phyloP scores from a whole-genome alignment of 2,113 vertebrate genomes.

The Elaphurus davidianus region DNA sequence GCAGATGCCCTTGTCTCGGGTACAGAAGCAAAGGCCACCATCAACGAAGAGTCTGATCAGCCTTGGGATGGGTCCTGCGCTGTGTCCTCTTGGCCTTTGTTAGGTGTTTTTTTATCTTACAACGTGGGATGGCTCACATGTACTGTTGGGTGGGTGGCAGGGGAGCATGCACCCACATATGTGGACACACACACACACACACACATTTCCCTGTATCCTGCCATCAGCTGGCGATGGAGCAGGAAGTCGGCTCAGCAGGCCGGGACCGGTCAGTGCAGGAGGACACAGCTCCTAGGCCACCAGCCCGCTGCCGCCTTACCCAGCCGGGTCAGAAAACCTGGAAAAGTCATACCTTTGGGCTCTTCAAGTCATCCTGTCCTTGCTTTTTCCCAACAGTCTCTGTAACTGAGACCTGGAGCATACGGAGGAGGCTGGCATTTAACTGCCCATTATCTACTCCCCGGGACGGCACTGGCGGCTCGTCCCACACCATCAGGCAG shows the following conservation, averaged over 20 bases:
- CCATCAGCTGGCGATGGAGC: not conserved
- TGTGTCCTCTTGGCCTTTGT: not conserved
- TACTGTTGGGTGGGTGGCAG: not conserved
- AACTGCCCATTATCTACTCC: not conserved
- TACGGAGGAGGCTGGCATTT: not conserved
- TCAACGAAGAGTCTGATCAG: not conserved
- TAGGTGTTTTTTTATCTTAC: not conserved
- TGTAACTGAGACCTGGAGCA: not conserved
- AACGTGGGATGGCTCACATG: rapidly evolving
- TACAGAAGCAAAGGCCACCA: not conserved
- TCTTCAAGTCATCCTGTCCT: not conserved
- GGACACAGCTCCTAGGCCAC: not conserved
- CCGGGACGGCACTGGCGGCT: not conserved
- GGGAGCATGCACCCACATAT: rapidly evolving
- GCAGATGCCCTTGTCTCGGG: rapidly evolving
- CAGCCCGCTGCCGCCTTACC: rapidly evolving
- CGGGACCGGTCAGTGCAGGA: rapidly evolving
- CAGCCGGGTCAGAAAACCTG: not conserved
- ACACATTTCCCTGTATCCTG: not conserved
- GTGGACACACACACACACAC: not conserved
- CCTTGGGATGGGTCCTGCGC: rapidly evolving
- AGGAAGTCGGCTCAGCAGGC: not conserved
- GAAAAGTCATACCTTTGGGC: not conserved
- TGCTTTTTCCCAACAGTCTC: not conserved
- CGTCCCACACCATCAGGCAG: not conserved